Percentiles rank a stretch among this genome's conserved stretches.
phyloP scores from a whole-genome alignment of 2,797 vertebrate species.

The Lutjanus campechanus region DNA sequence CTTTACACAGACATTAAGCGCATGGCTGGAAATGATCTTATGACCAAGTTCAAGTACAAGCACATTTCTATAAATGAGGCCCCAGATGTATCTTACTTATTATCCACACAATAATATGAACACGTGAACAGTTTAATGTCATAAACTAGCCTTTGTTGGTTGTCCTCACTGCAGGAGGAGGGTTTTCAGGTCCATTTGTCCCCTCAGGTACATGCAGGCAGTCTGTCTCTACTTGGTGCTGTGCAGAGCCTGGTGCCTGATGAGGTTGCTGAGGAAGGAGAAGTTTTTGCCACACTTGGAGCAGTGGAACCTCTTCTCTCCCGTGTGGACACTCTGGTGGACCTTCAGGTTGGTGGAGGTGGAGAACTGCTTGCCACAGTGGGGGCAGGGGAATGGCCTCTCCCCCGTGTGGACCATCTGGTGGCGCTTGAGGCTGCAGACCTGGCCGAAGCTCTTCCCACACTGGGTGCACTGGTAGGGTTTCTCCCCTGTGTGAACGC shows the following conservation, averaged over 20 bases:
- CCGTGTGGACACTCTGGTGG: slow-evolving; percentile 77
- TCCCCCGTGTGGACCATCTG: slow-evolving; percentile 75
- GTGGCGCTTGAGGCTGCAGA: slow-evolving; percentile 75
- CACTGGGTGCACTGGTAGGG: slow-evolving; percentile 71
- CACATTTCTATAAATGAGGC: no score
- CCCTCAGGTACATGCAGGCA: background rate
- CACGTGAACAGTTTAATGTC: background rate
- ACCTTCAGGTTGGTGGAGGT: slow-evolving; percentile 75
- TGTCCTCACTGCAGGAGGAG: background rate
- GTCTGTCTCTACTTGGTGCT: slow-evolving; percentile 10
- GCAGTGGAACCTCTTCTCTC: slow-evolving; percentile 74
- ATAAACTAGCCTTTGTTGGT: background rate
- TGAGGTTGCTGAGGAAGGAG: slow-evolving; percentile 75
- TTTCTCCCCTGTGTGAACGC: slow-evolving; percentile 68
- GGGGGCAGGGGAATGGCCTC: slow-evolving; percentile 66
- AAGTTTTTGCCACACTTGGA: slow-evolving; percentile 74
- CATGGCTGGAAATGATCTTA: no score
- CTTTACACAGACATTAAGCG: no score
- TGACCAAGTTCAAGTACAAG: no score
- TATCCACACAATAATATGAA: background rate
- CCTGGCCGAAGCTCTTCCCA: slow-evolving; percentile 72
- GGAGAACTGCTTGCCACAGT: slow-evolving; percentile 74
- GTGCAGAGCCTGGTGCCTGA: slow-evolving; percentile 73
- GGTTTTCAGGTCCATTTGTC: background rate
- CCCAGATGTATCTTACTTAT: background rate